A percentile compares a stretch with the other conserved stretches of the same genome.
Conservation (phyloP, 2,113 vertebrate genomes). For the Lagenorhynchus albirostris region DNA sequence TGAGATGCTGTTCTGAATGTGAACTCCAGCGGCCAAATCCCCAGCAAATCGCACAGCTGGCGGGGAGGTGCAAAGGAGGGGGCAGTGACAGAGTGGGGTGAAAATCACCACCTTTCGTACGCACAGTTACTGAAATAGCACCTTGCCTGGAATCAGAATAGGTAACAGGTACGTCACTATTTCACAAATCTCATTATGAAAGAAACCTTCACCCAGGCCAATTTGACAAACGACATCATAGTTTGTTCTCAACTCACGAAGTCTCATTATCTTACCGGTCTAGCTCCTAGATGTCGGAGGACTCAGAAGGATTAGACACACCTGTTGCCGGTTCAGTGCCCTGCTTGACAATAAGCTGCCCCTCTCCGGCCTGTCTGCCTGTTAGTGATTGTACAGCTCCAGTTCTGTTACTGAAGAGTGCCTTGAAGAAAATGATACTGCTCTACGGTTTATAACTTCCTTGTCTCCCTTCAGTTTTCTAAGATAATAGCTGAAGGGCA, state of each 20-base stretch:
- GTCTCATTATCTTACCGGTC: not conserved
- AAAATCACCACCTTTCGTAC: not conserved
- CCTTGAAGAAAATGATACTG: not conserved
- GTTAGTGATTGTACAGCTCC: not conserved
- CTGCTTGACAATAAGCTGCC: not conserved
- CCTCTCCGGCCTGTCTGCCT: not conserved
- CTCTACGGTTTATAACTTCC: not conserved
- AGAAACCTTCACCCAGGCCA: not conserved
- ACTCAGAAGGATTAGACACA: not conserved
- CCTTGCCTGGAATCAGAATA: not conserved
- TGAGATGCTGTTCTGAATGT: not conserved
- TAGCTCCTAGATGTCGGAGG: not conserved
- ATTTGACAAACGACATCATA: not conserved
- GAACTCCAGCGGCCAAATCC: not conserved
- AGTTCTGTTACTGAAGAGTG: not conserved
- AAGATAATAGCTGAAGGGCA: not conserved
- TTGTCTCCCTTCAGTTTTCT: not conserved
- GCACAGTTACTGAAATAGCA: not conserved
- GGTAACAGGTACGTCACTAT: not conserved
- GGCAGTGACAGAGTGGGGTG: rapidly evolving
- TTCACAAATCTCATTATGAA: not conserved
- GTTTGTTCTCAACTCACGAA: not conserved
- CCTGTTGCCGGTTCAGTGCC: not conserved
- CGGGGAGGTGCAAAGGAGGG: not conserved
- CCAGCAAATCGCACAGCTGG: not conserved